Conservation (phyloP, 2,888 invertebrate species). For the Coenonympha arcania region DNA sequence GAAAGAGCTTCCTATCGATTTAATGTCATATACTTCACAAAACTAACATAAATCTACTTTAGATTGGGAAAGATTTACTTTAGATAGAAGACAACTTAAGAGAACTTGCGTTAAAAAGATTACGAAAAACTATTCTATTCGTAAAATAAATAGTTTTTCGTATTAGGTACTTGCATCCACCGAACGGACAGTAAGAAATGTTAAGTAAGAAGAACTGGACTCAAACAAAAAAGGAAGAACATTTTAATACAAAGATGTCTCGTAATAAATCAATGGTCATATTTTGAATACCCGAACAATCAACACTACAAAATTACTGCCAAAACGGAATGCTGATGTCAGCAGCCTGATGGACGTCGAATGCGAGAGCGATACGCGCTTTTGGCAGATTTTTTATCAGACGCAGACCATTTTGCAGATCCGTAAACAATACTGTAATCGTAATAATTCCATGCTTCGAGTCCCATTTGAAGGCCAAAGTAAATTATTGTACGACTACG, state of each 20-base stretch:
- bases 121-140: too few relatives aligned
- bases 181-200: background rate
- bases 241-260: slow-evolving; percentile 1
- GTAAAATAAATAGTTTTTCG: too few relatives aligned
- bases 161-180: too few relatives aligned
- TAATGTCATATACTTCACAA: too few relatives aligned
- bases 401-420: background rate
- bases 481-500: too few relatives aligned
- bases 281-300: slow-evolving; percentile 8
- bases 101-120: too few relatives aligned
- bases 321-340: slow-evolving; percentile 14
- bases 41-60: too few relatives aligned
- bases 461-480: too few relatives aligned
- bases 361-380: slow-evolving; percentile 6
- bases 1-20: too few relatives aligned
- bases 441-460: too few relatives aligned
- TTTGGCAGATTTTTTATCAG: slow-evolving; percentile 12
- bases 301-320: slow-evolving; percentile 9
- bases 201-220: background rate
- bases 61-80: too few relatives aligned
- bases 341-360: background rate
- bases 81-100: too few relatives aligned
- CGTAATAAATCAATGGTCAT: slow-evolving; percentile 2
- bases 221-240: background rate
- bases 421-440: background rate